Evolutionary conservation across 2,888 invertebrate genomes (phyloP), one percentile per base, ranked within the genome.

Genomic region (Micropterix aruncella): DNA sequence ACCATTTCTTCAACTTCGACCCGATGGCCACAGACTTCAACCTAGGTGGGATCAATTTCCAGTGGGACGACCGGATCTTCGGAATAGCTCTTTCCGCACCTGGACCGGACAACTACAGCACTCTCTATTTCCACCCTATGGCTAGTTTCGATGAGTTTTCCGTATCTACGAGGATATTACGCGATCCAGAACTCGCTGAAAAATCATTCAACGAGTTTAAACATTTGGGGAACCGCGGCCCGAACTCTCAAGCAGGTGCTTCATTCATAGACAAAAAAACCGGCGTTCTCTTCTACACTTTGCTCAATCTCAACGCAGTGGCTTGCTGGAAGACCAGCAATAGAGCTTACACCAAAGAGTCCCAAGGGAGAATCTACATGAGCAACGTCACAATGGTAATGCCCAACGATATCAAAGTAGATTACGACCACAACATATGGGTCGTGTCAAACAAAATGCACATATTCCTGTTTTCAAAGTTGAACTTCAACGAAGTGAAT

Each of bases 111-210:
- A 82, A 82, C 19, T 81, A 63, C 57, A 78, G 84, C 46, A 82
- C 80, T 0, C 59, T 88, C 2, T 89, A 82, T 55, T 89, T 87
- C 66, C 88, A 88, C 56, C 83, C 88, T 0, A 72, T 88, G 59
- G 77, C 80, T 2, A 85, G 87, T 51, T 80, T 75, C 47, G 75
- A 81, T 57, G 87, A 88, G 56, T 89, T 84, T 56, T 61, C 80
- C 0, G 85, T 89, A 0, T 82, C 75, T 2, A 86, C 85, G 0
- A 72, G 73, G 51, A 66, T 80, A 40, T 60, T 86, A 19, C 70
- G 80, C 19, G 78, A 83, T 52, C 66, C 75, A 52, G 67, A 73
- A 0, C 54, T 75, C 3, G 72, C 74, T 18, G 60, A 66, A 16
- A 65, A 60, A 1, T 77, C 73, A 50, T 83, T 77, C 54, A 65